These are phyloP conservation scores for Cyphomyrus plagiostoma DNA, from an alignment of 2,113 vertebrate species.

Conservation along the genomic window DNA sequence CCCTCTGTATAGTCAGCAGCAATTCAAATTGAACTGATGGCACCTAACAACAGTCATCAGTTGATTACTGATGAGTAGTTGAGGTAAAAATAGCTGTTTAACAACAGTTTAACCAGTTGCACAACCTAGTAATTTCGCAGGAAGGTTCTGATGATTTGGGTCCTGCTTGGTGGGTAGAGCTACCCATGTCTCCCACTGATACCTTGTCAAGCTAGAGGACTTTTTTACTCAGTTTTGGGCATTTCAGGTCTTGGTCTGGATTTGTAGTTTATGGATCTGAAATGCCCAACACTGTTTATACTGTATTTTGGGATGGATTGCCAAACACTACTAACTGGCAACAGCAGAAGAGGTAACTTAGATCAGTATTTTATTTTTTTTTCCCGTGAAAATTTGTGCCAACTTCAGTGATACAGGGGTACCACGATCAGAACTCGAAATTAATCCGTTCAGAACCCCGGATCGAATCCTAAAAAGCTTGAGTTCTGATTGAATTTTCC, in stretches of 20 bases:
- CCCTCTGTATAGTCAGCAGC: not conserved
- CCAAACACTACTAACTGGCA: not conserved
- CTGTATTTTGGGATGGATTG: not conserved
- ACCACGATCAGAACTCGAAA: no score
- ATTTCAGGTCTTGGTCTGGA: not conserved
- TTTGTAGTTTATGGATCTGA: not conserved
- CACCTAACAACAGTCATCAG: not conserved
- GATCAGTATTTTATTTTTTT: not conserved
- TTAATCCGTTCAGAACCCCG: no score
- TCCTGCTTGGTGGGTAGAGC: not conserved
- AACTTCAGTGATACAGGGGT: not conserved
- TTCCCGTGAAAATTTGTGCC: not conserved
- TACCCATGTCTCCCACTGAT: not conserved
- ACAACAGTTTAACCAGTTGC: not conserved
- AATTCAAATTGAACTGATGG: not conserved
- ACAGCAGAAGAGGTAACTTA: not conserved
- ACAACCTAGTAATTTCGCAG: not conserved
- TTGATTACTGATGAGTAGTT: not conserved
- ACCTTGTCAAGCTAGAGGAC: not conserved
- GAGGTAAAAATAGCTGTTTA: not conserved
- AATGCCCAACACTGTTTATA: not conserved
- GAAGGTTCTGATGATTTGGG: not conserved
- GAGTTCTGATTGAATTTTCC: no score
- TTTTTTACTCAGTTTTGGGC: not conserved
- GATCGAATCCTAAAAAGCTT: no score